Evolutionary conservation across 2,888 invertebrate species (phyloP).

Genomic region (Drosophila leonis): DNA sequence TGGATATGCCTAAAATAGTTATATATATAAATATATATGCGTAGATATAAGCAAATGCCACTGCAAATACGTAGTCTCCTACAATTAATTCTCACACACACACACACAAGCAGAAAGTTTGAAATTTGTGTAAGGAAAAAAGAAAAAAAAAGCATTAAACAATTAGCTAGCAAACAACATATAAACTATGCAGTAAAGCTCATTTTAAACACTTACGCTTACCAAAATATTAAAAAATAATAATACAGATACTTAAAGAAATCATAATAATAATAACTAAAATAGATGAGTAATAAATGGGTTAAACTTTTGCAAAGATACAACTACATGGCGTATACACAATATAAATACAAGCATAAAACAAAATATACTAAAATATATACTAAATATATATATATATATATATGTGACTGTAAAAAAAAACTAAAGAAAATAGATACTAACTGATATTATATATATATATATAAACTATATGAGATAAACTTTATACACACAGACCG

Average conservation of each 20-base stretch:
- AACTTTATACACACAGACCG: constrained; percentile 47
- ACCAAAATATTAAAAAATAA: constrained; percentile 66
- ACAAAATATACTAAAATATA: constrained; percentile 28
- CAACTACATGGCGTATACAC: constrained; percentile 49
- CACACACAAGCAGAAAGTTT: constrained; percentile 18
- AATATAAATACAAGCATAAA: constrained; percentile 35
- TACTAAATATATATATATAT: constrained; percentile 30
- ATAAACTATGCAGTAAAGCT: constrained; percentile 60
- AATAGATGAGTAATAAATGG: constrained; percentile 34
- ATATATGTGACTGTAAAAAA: constrained; percentile 66
- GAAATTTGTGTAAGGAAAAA: constrained; percentile 40
- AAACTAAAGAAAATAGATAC: constrained; percentile 47
- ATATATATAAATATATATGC: constrained; percentile 37
- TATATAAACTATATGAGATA: constrained; percentile 42
- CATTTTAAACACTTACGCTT: constrained; percentile 78
- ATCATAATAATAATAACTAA: constrained; percentile 26
- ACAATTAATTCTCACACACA: constrained; percentile 47
- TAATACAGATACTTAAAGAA: constrained; percentile 13
- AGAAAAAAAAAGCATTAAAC: constrained; percentile 36
- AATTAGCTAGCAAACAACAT: constrained; percentile 66
- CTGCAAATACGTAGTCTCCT: constrained; percentile 63
- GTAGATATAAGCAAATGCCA: constrained; percentile 52
- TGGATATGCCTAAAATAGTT: constrained; percentile 59
- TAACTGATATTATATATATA: constrained; percentile 69
- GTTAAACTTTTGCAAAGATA: constrained; percentile 33